Percentiles rank a stretch among this genome's conserved stretches.
These are phyloP conservation scores for Apomyelois bistriatella DNA, from an alignment of 2,888 invertebrate species.

Conservation along the genomic window DNA sequence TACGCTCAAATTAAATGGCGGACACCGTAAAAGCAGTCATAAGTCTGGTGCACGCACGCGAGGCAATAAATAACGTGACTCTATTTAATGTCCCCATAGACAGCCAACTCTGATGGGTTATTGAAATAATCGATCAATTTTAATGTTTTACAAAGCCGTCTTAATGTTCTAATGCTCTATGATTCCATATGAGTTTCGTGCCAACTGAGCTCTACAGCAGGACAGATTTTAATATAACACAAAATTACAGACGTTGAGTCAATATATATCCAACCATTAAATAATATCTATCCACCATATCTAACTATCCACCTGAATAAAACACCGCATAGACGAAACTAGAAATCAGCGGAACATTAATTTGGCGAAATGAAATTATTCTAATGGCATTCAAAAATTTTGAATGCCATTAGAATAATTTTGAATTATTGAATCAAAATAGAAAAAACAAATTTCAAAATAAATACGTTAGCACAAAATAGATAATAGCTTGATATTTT, in stretches of 20 bases:
- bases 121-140: slow-evolving; percentile 41
- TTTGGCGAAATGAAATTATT: too few species aligned
- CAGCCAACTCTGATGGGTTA: slow-evolving; percentile 39
- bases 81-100: slow-evolving; percentile 50
- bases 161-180: background rate
- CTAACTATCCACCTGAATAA: too few species aligned
- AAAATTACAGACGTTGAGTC: too few species aligned
- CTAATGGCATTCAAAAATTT: too few species aligned
- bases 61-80: slow-evolving; percentile 53
- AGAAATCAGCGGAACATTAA: too few species aligned
- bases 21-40: slow-evolving; percentile 63
- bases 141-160: slow-evolving; percentile 19
- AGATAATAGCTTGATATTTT: background rate
- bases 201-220: background rate
- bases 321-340: too few species aligned
- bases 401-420: too few species aligned
- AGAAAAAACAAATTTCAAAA: too few species aligned
- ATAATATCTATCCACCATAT: too few species aligned
- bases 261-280: too few species aligned
- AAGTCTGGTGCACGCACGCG: slow-evolving; percentile 57
- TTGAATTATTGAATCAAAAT: too few species aligned
- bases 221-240: too few species aligned
- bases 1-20: slow-evolving; percentile 66
- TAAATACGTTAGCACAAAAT: background rate
- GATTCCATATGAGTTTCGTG: background rate